phyloP scores from a whole-genome alignment of 1,140 invertebrate genomes.

The Heliconius hermathena region DNA sequence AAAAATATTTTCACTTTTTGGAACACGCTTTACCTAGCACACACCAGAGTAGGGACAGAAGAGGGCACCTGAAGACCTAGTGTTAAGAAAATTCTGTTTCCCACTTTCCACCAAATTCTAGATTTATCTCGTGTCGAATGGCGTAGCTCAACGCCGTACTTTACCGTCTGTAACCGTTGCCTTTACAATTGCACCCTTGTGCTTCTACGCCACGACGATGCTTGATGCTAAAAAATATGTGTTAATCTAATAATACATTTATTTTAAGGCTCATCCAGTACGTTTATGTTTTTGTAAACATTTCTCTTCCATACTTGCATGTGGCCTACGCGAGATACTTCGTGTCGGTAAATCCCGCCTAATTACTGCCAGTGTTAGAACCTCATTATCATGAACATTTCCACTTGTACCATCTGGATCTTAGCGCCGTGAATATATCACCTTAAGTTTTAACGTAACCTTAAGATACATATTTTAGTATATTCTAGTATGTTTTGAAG shows the following conservation, averaged over 20 bases:
- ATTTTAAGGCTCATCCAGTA: neutral
- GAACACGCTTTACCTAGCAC: no score
- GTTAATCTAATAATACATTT: neutral
- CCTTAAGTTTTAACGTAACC: slow-evolving; percentile 29
- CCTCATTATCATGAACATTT: slow-evolving; percentile 34
- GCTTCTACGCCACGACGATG: no score
- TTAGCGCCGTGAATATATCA: slow-evolving; percentile 30
- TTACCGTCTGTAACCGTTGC: no score
- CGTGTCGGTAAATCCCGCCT: slow-evolving; percentile 32
- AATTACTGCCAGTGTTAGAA: slow-evolving; percentile 31
- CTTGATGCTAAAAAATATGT: neutral
- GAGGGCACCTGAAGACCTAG: no score
- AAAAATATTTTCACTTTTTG: no score
- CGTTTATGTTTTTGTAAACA: neutral
- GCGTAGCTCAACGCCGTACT: no score
- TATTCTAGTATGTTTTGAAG: neutral
- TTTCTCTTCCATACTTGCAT: slow-evolving; percentile 36
- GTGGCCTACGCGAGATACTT: slow-evolving; percentile 39
- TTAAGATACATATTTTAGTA: neutral
- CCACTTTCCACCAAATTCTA: no score
- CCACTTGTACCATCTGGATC: slow-evolving; percentile 33
- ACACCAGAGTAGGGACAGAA: no score
- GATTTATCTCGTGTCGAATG: no score
- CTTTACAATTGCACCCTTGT: no score
- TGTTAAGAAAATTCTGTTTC: no score